Conservation (phyloP, 2,113 vertebrate species). For the Leucoraja erinaceus region DNA sequence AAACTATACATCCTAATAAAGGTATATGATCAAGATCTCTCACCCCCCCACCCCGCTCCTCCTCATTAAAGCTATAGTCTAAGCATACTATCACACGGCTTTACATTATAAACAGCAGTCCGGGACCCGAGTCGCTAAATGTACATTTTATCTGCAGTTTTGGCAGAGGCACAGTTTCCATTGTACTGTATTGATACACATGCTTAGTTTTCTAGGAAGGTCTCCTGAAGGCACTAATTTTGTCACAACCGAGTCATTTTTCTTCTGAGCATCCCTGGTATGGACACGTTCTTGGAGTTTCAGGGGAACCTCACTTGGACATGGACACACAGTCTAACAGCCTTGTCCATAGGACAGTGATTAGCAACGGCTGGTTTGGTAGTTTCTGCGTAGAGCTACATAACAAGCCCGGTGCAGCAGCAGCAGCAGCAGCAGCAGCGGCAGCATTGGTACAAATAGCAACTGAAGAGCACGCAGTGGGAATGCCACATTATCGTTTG, state of each 20-base stretch:
- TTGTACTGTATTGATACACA: no score
- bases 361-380: not conserved
- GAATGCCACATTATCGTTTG: not conserved
- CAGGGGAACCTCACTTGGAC: not conserved
- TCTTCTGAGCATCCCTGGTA: not conserved
- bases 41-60: not conserved
- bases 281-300: not conserved
- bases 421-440: not conserved
- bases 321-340: not conserved
- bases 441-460: not conserved
- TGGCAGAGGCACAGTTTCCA: not conserved
- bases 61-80: not conserved
- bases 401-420: not conserved
- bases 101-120: slow-evolving; percentile 24
- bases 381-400: not conserved
- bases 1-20: slow-evolving; percentile 45
- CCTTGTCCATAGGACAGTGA: not conserved
- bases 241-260: not conserved
- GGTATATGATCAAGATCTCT: not conserved
- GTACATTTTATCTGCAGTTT: no score
- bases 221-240: not conserved
- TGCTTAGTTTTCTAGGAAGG: not conserved
- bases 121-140: not conserved
- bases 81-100: not conserved
- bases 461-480: not conserved